A percentile compares a stretch with the other conserved stretches of the same genome.
Conservation (phyloP, 2,113 vertebrate species). For the Sitta europaea region DNA sequence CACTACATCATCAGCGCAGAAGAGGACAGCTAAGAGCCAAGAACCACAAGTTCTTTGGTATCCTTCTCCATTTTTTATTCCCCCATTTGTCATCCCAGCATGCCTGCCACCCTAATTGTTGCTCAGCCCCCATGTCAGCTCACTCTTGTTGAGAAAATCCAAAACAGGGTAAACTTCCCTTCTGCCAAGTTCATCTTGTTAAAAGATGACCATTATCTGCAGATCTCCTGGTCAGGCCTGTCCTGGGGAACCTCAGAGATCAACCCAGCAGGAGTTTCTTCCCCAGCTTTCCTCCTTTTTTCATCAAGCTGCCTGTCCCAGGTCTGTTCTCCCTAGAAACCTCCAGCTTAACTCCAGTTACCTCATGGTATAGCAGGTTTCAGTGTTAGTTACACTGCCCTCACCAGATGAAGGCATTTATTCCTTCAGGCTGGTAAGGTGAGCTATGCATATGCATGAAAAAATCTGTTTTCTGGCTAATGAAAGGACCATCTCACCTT, state of each 20-base stretch:
- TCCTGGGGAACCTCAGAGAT: not conserved
- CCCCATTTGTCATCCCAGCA: rapidly evolving
- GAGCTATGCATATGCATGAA: not conserved
- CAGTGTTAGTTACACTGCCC: not conserved
- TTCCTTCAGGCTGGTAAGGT: not conserved
- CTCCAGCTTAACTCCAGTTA: not conserved
- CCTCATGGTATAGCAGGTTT: not conserved
- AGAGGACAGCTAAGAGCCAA: not conserved
- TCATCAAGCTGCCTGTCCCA: not conserved
- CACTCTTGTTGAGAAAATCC: not conserved
- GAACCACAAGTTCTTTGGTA: not conserved
- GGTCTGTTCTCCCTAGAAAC: not conserved
- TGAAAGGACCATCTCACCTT: not conserved
- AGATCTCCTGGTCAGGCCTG: not conserved
- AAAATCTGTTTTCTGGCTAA: not conserved
- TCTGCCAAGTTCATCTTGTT: not conserved
- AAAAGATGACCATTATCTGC: not conserved
- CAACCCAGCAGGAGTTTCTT: not conserved
- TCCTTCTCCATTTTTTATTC: not conserved
- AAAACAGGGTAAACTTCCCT: not conserved
- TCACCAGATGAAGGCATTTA: not conserved
- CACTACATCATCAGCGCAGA: not conserved
- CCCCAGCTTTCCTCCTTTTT: not conserved
- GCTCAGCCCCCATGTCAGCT: rapidly evolving
- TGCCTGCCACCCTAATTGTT: rapidly evolving